A percentile compares a stretch with the other conserved stretches of the same genome.
Evolutionary conservation across 2,113 vertebrate species (phyloP).

Genomic region (Numida meleagris): DNA sequence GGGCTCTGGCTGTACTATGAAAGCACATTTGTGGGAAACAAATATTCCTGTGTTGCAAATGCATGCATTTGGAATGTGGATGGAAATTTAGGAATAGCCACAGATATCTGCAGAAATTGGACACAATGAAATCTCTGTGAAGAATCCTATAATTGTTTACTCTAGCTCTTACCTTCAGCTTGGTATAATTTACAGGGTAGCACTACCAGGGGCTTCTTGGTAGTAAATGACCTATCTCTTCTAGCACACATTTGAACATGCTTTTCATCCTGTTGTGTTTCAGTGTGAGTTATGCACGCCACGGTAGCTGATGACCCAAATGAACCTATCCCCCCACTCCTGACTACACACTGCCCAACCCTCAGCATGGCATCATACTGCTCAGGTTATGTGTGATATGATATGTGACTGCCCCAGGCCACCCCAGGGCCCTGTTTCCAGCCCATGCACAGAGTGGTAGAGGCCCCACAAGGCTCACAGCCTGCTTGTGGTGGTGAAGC

Average conservation of each 20-base stretch:
- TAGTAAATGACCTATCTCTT: conserved; percentile 7
- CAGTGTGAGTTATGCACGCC: neutral
- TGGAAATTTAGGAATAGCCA: conserved; percentile 36
- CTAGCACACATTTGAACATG: neutral
- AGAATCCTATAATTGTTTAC: conserved; percentile 18
- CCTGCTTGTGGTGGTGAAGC: neutral
- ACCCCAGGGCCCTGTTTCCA: neutral
- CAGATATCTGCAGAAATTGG: conserved; percentile 57
- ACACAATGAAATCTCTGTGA: conserved; percentile 54
- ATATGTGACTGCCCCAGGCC: neutral
- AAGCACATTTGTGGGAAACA: conserved; percentile 54
- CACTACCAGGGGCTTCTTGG: conserved; percentile 15
- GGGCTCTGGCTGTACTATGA: conserved; percentile 14
- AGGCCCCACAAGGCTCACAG: neutral
- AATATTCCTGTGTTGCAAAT: conserved; percentile 65
- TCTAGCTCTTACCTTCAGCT: conserved; percentile 41
- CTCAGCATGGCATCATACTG: neutral
- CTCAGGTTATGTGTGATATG: neutral
- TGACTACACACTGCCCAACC: neutral
- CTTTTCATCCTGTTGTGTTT: conserved; percentile 21
- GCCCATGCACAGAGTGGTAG: neutral
- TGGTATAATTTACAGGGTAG: neutral
- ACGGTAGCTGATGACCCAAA: conserved; percentile 28
- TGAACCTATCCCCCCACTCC: neutral
- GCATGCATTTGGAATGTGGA: conserved; percentile 22